Base-by-base conservation (phyloP, 2,797 vertebrate genomes). In the Muscicapa comitata region DNA sequence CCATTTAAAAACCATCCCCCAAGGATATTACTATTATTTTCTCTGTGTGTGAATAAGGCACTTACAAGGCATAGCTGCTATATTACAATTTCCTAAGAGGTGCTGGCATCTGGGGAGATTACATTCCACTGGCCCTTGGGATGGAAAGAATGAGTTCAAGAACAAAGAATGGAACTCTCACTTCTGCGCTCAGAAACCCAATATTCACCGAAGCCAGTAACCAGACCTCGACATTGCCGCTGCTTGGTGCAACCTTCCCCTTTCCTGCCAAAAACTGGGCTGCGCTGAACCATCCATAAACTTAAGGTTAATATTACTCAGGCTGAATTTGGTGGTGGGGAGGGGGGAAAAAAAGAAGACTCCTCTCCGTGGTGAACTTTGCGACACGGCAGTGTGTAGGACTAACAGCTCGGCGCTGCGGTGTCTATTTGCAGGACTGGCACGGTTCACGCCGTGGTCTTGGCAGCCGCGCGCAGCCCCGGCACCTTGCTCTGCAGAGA, bases 41-140 rank as follows among this genome's bases (percentile, higher is more conserved):
- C 78, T 88, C 43, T 17, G 4, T 59, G 87, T 96, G 92, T 95
- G 95, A 97, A 97, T 97, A 96, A 97, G 78, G 89, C 79, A 92
- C 90, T 96, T 97, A 94, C 68, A 95, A 74, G 43, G 62, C 90
- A 94, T 94, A 89, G 86, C 93, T 95, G 96, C 91, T 96, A 85
- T 94, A 96, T 95, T 96, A 92, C 95, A 92, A 78, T 96, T 97
- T 95, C 93, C 93, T 96, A 96, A 96, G 96, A 97, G 95, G 95
- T 95, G 95, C 92, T 97, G 96, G 96, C 97, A 96, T 96, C 96
- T 97, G 95, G 94, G 96, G 96, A 95, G 96, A 97, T 97, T 96
- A 92, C 97, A 96, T 97, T 97, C 97, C 96, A 90, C 87, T 88
- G 94, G 96, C 91, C 95, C 92, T 96, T 86, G 96, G 89, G 94